These are phyloP conservation scores for Spisula subtruncata DNA, from an alignment of 2,888 invertebrate species.

Conservation along the genomic window DNA sequence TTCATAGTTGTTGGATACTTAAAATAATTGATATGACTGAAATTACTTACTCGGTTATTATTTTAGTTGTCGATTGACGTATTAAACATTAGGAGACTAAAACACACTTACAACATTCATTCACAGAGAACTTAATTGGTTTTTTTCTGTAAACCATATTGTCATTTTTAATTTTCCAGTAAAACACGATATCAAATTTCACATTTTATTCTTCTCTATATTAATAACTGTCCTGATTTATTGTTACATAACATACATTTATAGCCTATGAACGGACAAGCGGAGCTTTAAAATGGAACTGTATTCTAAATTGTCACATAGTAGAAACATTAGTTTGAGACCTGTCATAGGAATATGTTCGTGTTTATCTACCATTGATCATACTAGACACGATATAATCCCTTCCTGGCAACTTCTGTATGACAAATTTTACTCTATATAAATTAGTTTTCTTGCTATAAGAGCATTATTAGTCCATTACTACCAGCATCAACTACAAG, in stretches of 20 bases:
- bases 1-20: too few species aligned
- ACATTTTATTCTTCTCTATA: neutral
- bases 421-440: constrained; percentile 25
- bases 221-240: neutral
- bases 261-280: neutral
- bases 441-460: constrained; percentile 17
- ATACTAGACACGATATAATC: neutral
- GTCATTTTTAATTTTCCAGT: neutral
- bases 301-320: neutral
- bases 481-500: neutral
- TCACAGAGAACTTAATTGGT: neutral
- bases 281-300: neutral
- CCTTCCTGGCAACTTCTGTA: constrained; percentile 9
- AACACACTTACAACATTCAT: neutral
- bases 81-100: neutral
- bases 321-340: neutral
- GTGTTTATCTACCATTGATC: constrained; percentile 12
- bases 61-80: neutral
- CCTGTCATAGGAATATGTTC: neutral
- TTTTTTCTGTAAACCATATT: neutral
- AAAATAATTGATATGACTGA: too few species aligned
- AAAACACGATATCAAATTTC: neutral
- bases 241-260: neutral
- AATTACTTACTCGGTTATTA: neutral
- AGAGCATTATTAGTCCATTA: constrained; percentile 24